Base-by-base conservation (phyloP, 1,140 invertebrate genomes). In the Chironomus tepperi region DNA sequence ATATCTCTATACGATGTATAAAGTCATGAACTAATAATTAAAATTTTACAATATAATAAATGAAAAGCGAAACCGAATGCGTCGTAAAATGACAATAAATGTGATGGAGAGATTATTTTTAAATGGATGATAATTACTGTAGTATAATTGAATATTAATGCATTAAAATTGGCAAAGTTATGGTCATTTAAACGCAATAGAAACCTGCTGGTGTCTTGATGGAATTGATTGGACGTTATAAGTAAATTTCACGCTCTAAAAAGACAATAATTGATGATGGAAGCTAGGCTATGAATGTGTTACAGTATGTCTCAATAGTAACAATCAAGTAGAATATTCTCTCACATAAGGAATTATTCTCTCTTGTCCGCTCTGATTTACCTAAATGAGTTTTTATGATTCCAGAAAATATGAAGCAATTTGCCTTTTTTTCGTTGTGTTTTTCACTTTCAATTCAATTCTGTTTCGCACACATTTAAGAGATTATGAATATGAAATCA, bases 61-160 rank as follows among this genome's bases (percentile, higher is more conserved):
- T 57, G 47, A 57, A 57, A n/a, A n/a, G 47, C 47, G 47, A n/a
- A 57, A 3, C 0, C 12, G 1, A 57, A 15, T 57, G 12, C 47
- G 47, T 57, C 47, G 47, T 57, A 57, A 57, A 57, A n/a, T n/a
- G 47, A 57, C 47, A 57, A 57, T 57, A 57, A 57, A n/a, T 12
- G n/a, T 57, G 47, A 57, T 5, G 12, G 8, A 57, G 12, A 57
- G 12, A 57, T 57, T n/a, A 57, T 57, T 57, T 34, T 34, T 34
- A 34, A 34, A 34, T 34, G 24, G 24, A 34, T 34, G 24, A 34
- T 34, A 34, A 34, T 34, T 57, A 57, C 47, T 57, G 3, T 12
- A 57, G 47, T 57, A n/a, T 57, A 57, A 57, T 57, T 57, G 47
- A 57, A 57, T 57, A 57, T 57, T 5, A 57, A 57, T 57, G 47